Evolutionary conservation across 1,140 invertebrate species (phyloP).

Genomic region (Lordiphosa mommai): DNA sequence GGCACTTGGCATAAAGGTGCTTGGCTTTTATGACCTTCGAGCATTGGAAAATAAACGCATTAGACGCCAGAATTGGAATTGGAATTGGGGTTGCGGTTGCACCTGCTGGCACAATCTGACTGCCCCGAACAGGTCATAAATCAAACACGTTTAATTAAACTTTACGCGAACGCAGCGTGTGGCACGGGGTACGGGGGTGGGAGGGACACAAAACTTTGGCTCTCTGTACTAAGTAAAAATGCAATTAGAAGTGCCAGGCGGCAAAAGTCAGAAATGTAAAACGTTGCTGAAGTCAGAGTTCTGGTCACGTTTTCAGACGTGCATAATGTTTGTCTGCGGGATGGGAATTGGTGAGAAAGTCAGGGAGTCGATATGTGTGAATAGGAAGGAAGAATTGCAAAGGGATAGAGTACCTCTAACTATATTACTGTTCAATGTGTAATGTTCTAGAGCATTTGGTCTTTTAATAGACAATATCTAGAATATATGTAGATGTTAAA

Average conservation of each 20-base stretch:
- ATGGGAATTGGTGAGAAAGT: no score
- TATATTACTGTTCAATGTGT: no score
- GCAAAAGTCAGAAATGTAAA: slow-evolving; percentile 41
- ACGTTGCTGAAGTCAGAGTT: slow-evolving; percentile 10
- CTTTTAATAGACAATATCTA: no score
- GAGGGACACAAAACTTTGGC: slow-evolving; percentile 36
- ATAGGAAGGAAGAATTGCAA: no score
- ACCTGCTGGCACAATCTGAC: slow-evolving; percentile 30
- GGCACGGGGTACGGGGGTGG: neutral
- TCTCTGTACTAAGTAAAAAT: slow-evolving; percentile 65
- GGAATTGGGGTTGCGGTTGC: slow-evolving; percentile 58
- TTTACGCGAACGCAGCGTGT: slow-evolving; percentile 36
- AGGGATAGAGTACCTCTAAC: no score
- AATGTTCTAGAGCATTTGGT: no score
- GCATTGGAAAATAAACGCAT: slow-evolving; percentile 55
- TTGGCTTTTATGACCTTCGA: slow-evolving; percentile 32
- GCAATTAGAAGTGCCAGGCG: slow-evolving; percentile 59
- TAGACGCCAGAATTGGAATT: slow-evolving; percentile 28
- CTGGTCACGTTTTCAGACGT: slow-evolving; percentile 42
- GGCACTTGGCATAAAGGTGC: slow-evolving; percentile 45
- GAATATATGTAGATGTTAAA: no score
- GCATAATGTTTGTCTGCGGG: slow-evolving; percentile 38
- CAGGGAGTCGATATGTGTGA: no score
- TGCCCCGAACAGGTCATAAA: slow-evolving; percentile 57
- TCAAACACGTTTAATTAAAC: slow-evolving; percentile 77